Percentiles rank a stretch among this genome's conserved stretches.
Evolutionary conservation across 1,140 invertebrate species (phyloP).

Genomic region (Condylostylus longicornis): DNA sequence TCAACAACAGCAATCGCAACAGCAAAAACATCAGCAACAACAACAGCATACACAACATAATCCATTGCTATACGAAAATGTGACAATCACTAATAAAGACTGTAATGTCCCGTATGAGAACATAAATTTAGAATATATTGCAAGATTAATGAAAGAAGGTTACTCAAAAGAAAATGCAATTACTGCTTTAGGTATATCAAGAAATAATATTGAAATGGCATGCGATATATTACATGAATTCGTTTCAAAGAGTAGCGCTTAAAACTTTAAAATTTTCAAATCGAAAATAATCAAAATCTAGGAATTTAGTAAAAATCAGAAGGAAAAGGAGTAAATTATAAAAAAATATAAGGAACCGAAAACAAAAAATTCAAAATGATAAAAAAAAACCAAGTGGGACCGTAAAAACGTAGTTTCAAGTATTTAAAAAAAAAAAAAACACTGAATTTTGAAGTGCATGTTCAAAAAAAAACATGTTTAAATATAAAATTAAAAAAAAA

Average conservation of each 20-base stretch:
- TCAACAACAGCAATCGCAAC: constrained; percentile 9
- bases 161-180: constrained; percentile 81
- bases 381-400: too few relatives aligned
- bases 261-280: constrained; percentile 10
- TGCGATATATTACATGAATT: constrained; percentile 90
- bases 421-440: too few relatives aligned
- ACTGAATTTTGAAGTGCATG: too few relatives aligned
- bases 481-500: too few relatives aligned
- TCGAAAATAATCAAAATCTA: too few relatives aligned
- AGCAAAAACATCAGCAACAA: constrained; percentile 9
- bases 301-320: too few relatives aligned
- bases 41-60: constrained; percentile 9
- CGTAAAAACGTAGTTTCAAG: too few relatives aligned
- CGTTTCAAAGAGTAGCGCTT: constrained; percentile 35
- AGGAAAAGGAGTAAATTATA: too few relatives aligned
- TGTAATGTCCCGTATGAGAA: constrained; percentile 60
- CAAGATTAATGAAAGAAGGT: constrained; percentile 70
- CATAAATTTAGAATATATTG: constrained; percentile 81
- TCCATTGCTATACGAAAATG: constrained; percentile 28
- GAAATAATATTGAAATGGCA: constrained; percentile 88
- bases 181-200: constrained; percentile 73
- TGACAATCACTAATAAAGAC: constrained; percentile 32
- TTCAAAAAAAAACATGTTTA: too few relatives aligned
- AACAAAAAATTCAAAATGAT: too few relatives aligned
- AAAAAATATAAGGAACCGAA: too few relatives aligned